Conservation (phyloP, 2,888 invertebrate species). For the Hymenopus coronatus region DNA sequence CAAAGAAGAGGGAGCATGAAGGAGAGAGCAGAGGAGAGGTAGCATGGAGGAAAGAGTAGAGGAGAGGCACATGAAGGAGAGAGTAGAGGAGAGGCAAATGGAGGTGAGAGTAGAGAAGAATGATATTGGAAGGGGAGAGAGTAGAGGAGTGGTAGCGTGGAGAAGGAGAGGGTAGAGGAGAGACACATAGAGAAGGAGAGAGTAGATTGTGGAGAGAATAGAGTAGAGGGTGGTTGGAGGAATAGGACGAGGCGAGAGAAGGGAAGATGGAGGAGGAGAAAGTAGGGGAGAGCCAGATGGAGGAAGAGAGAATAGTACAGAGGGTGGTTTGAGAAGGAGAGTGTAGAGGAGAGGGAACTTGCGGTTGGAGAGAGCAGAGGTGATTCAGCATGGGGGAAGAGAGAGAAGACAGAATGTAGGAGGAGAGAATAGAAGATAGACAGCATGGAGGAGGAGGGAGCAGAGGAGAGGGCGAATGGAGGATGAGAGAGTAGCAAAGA, state of each 20-base stretch:
- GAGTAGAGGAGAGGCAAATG: not conserved
- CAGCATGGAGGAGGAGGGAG: not conserved
- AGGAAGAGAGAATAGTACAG: too few relatives aligned
- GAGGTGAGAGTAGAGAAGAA: not conserved
- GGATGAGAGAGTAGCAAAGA: not conserved
- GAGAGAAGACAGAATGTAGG: not conserved
- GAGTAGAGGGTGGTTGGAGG: too few relatives aligned
- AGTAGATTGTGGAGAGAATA: too few relatives aligned
- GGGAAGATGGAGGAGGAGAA: too few relatives aligned
- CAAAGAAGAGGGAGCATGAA: not conserved
- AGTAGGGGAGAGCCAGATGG: too few relatives aligned
- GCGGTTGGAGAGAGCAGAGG: not conserved
- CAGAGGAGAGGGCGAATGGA: not conserved
- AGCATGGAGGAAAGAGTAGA: not conserved
- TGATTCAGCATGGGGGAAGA: not conserved
- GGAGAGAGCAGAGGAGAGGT: not conserved
- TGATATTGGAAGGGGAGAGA: not conserved
- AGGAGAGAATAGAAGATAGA: not conserved
- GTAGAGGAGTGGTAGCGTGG: too few relatives aligned
- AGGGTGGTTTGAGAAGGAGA: too few relatives aligned
- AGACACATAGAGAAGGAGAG: too few relatives aligned
- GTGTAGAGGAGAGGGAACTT: not conserved
- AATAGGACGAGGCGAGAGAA: too few relatives aligned
- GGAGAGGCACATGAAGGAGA: not conserved
- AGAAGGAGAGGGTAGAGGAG: too few relatives aligned